A percentile compares a stretch with the other conserved stretches of the same genome.
Conservation (phyloP, 1,140 invertebrate species). For the Drosophila baimaii region DNA sequence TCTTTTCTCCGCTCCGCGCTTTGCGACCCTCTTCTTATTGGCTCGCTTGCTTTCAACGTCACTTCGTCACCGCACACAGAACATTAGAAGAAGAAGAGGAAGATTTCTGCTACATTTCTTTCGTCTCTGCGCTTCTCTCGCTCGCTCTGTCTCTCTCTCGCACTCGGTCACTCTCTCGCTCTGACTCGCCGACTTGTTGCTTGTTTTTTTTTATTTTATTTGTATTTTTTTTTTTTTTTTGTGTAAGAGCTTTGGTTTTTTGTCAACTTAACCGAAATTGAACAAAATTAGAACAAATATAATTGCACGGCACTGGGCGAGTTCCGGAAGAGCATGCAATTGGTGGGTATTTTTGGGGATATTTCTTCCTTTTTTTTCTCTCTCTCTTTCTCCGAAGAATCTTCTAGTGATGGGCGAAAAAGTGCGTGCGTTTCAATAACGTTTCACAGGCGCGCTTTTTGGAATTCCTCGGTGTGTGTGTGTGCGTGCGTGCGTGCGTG, state of each 20-base stretch:
- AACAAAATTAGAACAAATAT: conserved; percentile 42
- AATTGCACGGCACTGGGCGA: conserved; percentile 37
- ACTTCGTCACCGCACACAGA: conserved; percentile 55
- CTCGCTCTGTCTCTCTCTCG: not conserved
- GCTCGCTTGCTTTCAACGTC: conserved; percentile 49
- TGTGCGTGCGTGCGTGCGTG: too few species aligned
- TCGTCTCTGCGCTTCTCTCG: conserved; percentile 3
- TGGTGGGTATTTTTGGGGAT: not conserved
- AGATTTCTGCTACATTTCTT: conserved; percentile 45
- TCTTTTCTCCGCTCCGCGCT: conserved; percentile 15
- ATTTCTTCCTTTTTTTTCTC: not conserved
- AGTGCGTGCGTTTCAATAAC: not conserved
- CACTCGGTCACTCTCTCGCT: not conserved
- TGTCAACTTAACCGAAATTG: conserved; percentile 19
- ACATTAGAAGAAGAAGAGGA: conserved; percentile 43
- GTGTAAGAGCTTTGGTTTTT: conserved; percentile 20
- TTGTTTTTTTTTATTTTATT: conserved; percentile 10
- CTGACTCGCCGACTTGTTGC: conserved; percentile 17
- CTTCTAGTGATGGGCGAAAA: not conserved
- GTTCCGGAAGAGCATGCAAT: not conserved
- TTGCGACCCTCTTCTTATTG: conserved; percentile 26
- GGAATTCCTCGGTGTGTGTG: not conserved
- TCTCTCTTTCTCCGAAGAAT: not conserved
- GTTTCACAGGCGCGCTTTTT: too few species aligned
- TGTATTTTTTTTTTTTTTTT: conserved; percentile 10